phyloP scores from a whole-genome alignment of 2,888 invertebrate genomes.

The Tiliacea aurago region DNA sequence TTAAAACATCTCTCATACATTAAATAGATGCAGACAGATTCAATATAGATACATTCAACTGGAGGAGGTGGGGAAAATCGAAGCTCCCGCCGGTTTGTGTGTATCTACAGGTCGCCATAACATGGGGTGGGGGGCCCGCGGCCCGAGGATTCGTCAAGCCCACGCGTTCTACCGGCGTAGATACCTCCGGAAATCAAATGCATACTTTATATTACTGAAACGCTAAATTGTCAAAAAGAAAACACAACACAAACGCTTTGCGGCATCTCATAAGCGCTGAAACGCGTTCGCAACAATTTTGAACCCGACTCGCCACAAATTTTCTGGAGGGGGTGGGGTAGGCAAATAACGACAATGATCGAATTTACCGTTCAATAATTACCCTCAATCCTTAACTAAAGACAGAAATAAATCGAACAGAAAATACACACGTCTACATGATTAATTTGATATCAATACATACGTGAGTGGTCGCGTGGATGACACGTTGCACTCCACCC shows the following conservation, averaged over 20 bases:
- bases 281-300: conserved; percentile 33
- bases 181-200: conserved; percentile 18
- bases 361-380: conserved; percentile 32
- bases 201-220: conserved; percentile 24
- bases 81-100: conserved; percentile 21
- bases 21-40: conserved; percentile 38
- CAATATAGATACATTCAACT: conserved; percentile 38
- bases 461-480: conserved; percentile 28
- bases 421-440: neutral
- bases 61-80: conserved; percentile 31
- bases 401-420: neutral
- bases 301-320: conserved; percentile 20
- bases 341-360: conserved; percentile 27
- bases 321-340: neutral
- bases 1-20: conserved; percentile 10
- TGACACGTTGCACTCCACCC: conserved; percentile 23
- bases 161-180: conserved; percentile 11
- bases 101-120: conserved; percentile 53
- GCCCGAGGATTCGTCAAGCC: conserved; percentile 18
- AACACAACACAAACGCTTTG: conserved; percentile 44
- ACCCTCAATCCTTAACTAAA: neutral
- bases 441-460: conserved; percentile 30
- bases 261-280: conserved; percentile 18
- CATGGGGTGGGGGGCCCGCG: conserved; percentile 14
- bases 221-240: conserved; percentile 38